Base-by-base conservation (phyloP, 2,888 invertebrate genomes). In the Abscondita cerata region DNA sequence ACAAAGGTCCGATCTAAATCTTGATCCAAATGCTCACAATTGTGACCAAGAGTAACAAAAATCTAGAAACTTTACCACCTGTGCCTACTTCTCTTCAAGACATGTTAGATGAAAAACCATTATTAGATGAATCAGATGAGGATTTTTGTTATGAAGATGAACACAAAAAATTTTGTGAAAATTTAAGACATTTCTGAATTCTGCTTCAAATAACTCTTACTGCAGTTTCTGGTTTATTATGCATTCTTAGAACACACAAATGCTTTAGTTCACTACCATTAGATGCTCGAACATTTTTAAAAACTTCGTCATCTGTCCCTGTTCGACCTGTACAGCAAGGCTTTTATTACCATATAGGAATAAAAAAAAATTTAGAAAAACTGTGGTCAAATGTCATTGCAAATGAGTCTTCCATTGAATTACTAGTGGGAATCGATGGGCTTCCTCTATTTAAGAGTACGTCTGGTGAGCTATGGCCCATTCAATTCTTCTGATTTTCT, bases 211-310 rank as follows among this genome's bases (percentile, higher is more conserved):
- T n/a, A n/a, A n/a, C n/a, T n/a, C n/a, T n/a, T n/a, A n/a, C n/a
- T n/a, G n/a, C n/a, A n/a, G n/a, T n/a, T n/a, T n/a, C 15, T 9
- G 13, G 15, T 13, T 15, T 41, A 15, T 9, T 41, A 5, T 9
- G 15, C 15, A 41, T 41, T 41, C 41, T 41, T 16, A 41, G 18
- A 9, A 13, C 18, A 16, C 41, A 41, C 15, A 41, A n/a, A 41
- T 41, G 41, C 15, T 41, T 41, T 41, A 13, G 5, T 41, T 6
- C 9, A 48, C 50, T 65, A 34, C 59, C 62, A 12, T 19, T 16
- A 13, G 62, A 62, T 63, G 52, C 60, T n/a, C 15, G 65, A 46
- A 60, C 60, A 33, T 48, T 62, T 6, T 46, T 62, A 20, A 36
- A 12, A 44, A 57, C 62, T 13, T 47, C 53, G 11, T 48, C 20